Evolutionary conservation across 2,888 invertebrate species (phyloP), one percentile per base, ranked within the genome.

Genomic region (Anorthoa munda): DNA sequence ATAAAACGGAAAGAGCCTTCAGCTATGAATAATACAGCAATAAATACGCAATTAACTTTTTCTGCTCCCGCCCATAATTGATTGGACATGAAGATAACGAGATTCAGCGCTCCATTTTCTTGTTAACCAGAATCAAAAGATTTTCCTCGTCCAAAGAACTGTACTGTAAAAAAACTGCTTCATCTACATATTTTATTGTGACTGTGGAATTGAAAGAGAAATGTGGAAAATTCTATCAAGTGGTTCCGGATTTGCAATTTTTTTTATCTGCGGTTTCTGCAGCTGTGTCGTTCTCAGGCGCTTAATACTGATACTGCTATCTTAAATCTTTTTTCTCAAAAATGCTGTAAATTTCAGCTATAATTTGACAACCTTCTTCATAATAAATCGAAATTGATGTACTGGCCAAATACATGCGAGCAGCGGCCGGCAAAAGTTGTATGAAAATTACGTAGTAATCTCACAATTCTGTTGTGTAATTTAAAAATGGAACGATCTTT

Each of bases 111-210:
- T 82, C 66, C 75, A 67, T 74, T 84, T 75, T 84, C 82, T 86
- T 81, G 83, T 75, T 76, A 83, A 72, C 71, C 68, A 72, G 77
- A 81, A 75, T 81, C 72, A 85, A 85, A 85, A 81, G 86, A 79
- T 83, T 83, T 83, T 78, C 73, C 73, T 66, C 48, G 51, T 64
- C 71, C 56, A 66, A 76, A 58, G 82, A 68, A 82, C 74, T 26
- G 66, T 69, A 13, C 26, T 60, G 48, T 31, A 67, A 76, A 68
- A 77, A 71, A 82, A 82, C 70, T 58, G 66, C 72, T 85, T 75
- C 67, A 87, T 85, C 73, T 77, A 75, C 86, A 85, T 85, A 87
- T 87, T 87, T 86, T 78, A 85, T 72, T 78, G 77, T 78, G 61
- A 68, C 64, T 70, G 59, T 68, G 50, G 61, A 83, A 77, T 81